A percentile compares a stretch with the other conserved stretches of the same genome.
phyloP scores from a whole-genome alignment of 2,113 vertebrate species.

The Empidonax traillii region DNA sequence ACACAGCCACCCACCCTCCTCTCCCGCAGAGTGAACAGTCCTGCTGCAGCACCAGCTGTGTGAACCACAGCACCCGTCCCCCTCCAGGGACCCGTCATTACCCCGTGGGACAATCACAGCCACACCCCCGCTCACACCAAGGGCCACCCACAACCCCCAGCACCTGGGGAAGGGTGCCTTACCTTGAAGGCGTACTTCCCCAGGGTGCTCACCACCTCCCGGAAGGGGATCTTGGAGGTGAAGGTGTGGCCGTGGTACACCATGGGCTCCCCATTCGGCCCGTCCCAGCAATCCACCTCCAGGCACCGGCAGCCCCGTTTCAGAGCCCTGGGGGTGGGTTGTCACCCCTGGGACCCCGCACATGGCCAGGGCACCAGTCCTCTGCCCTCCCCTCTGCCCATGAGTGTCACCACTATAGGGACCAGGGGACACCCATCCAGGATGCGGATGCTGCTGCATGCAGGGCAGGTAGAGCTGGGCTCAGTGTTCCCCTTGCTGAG shows the following conservation, averaged over 20 bases:
- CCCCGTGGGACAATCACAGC: not conserved
- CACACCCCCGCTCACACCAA: rapidly evolving
- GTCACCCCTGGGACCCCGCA: not conserved
- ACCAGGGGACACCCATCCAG: not conserved
- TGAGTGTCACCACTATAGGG: not conserved
- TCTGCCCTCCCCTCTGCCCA: not conserved
- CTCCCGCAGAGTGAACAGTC: rapidly evolving
- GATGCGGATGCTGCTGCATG: not conserved
- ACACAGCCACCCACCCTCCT: not conserved
- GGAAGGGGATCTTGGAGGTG: constrained; percentile 94
- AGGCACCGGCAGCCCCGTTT: constrained; percentile 93
- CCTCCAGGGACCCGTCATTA: not conserved
- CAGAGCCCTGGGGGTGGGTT: constrained; percentile 74
- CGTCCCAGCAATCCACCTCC: constrained; percentile 96
- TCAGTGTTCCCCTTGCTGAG: not conserved
- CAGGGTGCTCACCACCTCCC: constrained; percentile 84
- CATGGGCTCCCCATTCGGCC: constrained; percentile 86
- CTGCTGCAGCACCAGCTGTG: not conserved
- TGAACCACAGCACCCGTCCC: not conserved
- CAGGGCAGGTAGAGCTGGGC: not conserved
- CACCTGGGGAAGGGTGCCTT: not conserved
- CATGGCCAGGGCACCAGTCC: not conserved
- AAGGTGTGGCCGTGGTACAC: constrained; percentile 95
- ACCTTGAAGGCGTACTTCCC: constrained; percentile 94
- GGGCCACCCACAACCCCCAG: not conserved